phyloP scores from a whole-genome alignment of 2,113 vertebrate genomes.

The Myotis davidii region DNA sequence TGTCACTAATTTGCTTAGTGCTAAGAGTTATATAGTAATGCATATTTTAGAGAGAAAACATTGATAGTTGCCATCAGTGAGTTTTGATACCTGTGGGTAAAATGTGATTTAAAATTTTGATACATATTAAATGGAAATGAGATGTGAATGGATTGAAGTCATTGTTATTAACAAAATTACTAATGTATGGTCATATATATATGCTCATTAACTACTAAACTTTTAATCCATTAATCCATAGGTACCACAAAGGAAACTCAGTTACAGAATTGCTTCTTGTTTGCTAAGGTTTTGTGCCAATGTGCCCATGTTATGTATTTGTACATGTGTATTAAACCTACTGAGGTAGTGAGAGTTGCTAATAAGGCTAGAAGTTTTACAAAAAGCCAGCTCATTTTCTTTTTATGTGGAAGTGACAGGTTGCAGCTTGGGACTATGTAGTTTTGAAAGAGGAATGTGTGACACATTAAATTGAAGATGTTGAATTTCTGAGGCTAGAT shows the following conservation, averaged over 20 bases:
- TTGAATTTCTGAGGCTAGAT: not conserved
- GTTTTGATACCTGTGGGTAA: not conserved
- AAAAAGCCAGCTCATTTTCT: conserved; percentile 22
- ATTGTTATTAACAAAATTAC: conserved; percentile 31
- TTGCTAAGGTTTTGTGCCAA: not conserved
- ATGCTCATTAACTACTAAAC: not conserved
- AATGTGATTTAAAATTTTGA: not conserved
- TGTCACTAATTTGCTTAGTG: not conserved
- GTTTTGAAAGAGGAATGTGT: conserved; percentile 1
- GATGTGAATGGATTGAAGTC: conserved; percentile 8
- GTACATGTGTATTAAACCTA: not conserved
- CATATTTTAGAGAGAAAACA: conserved; percentile 42
- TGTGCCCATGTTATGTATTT: not conserved
- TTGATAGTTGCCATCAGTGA: not conserved
- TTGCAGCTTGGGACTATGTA: not conserved
- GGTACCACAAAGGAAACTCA: conserved; percentile 15
- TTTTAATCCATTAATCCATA: not conserved
- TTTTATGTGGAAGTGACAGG: not conserved
- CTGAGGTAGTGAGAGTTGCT: not conserved
- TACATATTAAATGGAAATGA: conserved; percentile 42
- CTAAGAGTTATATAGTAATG: conserved; percentile 23
- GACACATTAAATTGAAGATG: not conserved
- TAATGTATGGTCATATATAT: not conserved
- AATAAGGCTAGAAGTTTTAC: not conserved
- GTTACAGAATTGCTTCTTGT: conserved; percentile 9